Evolutionary conservation across 2,888 invertebrate species (phyloP).

Genomic region (Volucella bombylans): DNA sequence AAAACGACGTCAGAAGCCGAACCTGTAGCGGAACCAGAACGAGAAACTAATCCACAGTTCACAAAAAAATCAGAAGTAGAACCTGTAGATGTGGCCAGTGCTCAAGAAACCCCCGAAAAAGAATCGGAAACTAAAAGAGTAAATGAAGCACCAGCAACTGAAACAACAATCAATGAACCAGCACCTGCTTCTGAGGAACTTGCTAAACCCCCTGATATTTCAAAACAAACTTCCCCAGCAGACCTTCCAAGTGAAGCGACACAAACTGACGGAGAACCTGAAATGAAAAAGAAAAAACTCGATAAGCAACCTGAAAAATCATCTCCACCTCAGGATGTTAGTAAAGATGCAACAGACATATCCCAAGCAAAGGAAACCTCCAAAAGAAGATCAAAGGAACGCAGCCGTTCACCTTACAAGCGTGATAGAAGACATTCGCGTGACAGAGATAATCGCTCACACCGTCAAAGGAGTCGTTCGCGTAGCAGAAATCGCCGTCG

Average conservation of each 20-base stretch:
- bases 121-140: not conserved
- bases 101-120: not conserved
- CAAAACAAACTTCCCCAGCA: not conserved
- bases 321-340: not conserved
- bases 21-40: not conserved
- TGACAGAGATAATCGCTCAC: slow-evolving; percentile 43
- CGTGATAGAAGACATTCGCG: slow-evolving; percentile 39
- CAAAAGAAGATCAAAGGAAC: slow-evolving; percentile 29
- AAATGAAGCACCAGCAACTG: not conserved
- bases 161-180: not conserved
- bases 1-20: not conserved
- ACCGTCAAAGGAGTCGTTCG: slow-evolving; percentile 39
- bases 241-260: not conserved
- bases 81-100: not conserved
- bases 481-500: slow-evolving; percentile 66
- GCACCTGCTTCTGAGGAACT: not conserved
- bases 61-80: not conserved
- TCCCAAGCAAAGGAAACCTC: slow-evolving; percentile 16
- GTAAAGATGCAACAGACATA: not conserved
- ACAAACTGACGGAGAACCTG: slow-evolving; percentile 34
- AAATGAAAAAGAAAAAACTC: slow-evolving; percentile 40
- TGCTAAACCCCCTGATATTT: not conserved
- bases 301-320: not conserved
- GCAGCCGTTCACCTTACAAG: slow-evolving; percentile 30
- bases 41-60: not conserved